Conservation (phyloP, 2,888 invertebrate genomes). For the Helicoverpa assulta region DNA sequence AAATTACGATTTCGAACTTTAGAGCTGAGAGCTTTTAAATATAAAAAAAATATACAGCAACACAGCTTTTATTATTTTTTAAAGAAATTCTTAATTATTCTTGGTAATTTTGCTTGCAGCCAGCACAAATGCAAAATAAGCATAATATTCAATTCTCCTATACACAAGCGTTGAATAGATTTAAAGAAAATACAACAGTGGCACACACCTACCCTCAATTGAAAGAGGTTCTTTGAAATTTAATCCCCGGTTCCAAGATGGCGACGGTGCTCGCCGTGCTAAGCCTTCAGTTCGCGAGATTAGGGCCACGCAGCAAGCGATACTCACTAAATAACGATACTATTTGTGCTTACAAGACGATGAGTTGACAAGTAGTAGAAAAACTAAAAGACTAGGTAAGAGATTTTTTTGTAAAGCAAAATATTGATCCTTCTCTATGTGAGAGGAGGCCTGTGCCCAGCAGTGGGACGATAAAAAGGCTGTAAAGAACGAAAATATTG, state of each 20-base stretch:
- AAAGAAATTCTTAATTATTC: neutral
- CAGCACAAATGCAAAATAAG: slow-evolving; percentile 4
- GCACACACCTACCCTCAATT: slow-evolving; percentile 54
- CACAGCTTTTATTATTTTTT: neutral
- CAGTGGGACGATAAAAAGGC: no score
- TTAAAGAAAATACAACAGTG: slow-evolving; percentile 40
- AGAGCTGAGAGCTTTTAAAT: neutral
- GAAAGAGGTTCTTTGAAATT: slow-evolving; percentile 78
- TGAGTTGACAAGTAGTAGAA: slow-evolving; percentile 9
- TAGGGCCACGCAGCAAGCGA: slow-evolving; percentile 73
- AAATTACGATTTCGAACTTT: neutral
- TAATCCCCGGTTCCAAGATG: slow-evolving; percentile 78
- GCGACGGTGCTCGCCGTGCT: slow-evolving; percentile 69
- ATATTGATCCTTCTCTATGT: no score
- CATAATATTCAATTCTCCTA: neutral
- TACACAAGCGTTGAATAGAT: slow-evolving; percentile 29
- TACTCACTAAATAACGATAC: slow-evolving; percentile 46
- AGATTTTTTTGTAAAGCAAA: neutral
- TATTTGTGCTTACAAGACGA: slow-evolving; percentile 17
- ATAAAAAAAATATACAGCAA: neutral
- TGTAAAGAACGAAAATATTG: no score
- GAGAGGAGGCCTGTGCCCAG: no score
- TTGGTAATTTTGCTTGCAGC: neutral
- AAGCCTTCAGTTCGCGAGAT: slow-evolving; percentile 71
- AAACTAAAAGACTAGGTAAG: neutral